Percentiles rank a stretch among this genome's conserved stretches.
Evolutionary conservation across 2,888 invertebrate species (phyloP).

Genomic region (Spodoptera exigua): DNA sequence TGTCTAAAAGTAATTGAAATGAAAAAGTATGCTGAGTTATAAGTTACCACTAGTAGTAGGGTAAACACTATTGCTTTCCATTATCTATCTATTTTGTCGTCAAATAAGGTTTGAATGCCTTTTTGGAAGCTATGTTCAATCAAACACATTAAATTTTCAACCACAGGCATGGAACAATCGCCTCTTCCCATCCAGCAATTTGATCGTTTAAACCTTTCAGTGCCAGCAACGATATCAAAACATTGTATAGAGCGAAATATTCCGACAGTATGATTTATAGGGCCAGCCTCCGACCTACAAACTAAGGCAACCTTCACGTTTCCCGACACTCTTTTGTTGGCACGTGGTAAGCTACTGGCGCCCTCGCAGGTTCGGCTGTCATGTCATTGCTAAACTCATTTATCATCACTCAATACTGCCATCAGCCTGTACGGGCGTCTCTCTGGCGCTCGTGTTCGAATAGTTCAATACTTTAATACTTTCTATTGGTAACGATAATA

Average conservation of each 20-base stretch:
- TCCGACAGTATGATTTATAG: constrained; percentile 85
- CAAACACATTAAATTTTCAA: background rate
- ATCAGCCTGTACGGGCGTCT: constrained; percentile 82
- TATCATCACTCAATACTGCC: constrained; percentile 87
- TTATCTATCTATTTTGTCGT: too few relatives aligned
- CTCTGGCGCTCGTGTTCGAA: constrained; percentile 79
- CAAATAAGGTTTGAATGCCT: too few relatives aligned
- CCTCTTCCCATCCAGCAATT: constrained; percentile 37
- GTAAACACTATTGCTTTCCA: too few relatives aligned
- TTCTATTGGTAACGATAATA: constrained; percentile 57
- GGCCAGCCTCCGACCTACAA: constrained; percentile 87
- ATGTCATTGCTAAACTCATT: constrained; percentile 85
- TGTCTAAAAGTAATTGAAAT: too few relatives aligned
- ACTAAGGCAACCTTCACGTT: constrained; percentile 87
- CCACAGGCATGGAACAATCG: constrained; percentile 13
- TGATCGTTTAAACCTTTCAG: constrained; percentile 57
- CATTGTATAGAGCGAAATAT: constrained; percentile 78
- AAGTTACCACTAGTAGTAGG: too few relatives aligned
- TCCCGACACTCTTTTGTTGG: constrained; percentile 86
- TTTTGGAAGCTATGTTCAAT: too few relatives aligned
- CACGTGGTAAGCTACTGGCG: constrained; percentile 80
- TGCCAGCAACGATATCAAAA: constrained; percentile 66
- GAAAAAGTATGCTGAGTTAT: too few relatives aligned
- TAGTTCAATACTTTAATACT: constrained; percentile 62
- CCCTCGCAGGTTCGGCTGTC: constrained; percentile 86